These are phyloP conservation scores for Prolemur simus DNA, from an alignment of 2,113 vertebrate genomes.

Conservation along the genomic window DNA sequence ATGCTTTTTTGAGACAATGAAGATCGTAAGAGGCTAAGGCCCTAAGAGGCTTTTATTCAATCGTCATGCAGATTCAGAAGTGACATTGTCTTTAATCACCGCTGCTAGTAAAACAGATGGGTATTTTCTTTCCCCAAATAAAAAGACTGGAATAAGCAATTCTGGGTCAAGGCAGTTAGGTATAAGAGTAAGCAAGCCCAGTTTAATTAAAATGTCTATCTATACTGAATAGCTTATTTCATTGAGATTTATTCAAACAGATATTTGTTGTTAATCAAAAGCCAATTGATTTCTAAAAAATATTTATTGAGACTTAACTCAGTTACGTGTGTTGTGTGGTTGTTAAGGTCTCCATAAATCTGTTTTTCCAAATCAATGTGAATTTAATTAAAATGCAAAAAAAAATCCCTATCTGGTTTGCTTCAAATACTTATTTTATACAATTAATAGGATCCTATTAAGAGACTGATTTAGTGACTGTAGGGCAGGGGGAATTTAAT, in stretches of 20 bases:
- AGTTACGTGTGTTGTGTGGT: slow-evolving; percentile 41
- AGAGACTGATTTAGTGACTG: slow-evolving; percentile 66
- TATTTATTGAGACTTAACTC: slow-evolving; percentile 66
- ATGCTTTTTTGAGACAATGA: not conserved
- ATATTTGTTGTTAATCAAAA: slow-evolving; percentile 72
- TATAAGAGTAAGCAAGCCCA: slow-evolving; percentile 20
- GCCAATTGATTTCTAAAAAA: slow-evolving; percentile 61
- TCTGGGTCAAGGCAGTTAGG: not conserved
- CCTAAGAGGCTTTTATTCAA: not conserved
- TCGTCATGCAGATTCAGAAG: not conserved
- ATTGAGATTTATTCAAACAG: slow-evolving; percentile 64
- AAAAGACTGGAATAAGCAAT: slow-evolving; percentile 9
- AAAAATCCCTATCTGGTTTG: not conserved
- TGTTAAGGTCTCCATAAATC: slow-evolving; percentile 72
- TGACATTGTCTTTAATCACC: not conserved
- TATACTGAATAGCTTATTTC: slow-evolving; percentile 53
- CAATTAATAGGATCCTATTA: slow-evolving; percentile 72
- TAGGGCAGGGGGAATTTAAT: slow-evolving; percentile 26
- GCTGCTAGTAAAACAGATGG: not conserved
- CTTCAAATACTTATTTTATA: slow-evolving; percentile 70
- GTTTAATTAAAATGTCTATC: slow-evolving; percentile 66
- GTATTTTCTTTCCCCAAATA: not conserved
- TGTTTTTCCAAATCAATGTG: slow-evolving; percentile 70
- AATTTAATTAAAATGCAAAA: slow-evolving; percentile 77
- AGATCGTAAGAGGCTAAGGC: not conserved